Conservation (phyloP, 1,140 invertebrate species). For the Calliopsis andreniformis region DNA sequence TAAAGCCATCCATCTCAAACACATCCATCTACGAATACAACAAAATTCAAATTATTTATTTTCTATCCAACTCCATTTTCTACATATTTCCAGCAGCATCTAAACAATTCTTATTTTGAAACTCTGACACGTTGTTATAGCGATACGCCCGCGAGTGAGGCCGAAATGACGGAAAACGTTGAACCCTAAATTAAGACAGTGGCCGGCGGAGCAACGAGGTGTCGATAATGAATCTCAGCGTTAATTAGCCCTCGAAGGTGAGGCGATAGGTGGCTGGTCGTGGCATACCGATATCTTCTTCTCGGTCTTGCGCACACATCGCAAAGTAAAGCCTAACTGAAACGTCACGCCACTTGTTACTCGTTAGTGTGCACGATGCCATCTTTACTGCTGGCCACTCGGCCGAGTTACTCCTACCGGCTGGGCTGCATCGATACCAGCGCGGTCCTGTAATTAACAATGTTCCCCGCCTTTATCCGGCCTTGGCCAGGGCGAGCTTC, state of each 20-base stretch:
- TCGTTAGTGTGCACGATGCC: constrained; percentile 79
- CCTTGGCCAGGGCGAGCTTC: constrained; percentile 33
- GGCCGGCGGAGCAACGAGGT: constrained; percentile 66
- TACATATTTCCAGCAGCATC: not conserved
- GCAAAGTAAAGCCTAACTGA: constrained; percentile 76
- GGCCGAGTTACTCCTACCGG: constrained; percentile 64
- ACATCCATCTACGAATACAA: no score
- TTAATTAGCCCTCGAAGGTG: constrained; percentile 76
- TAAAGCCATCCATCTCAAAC: no score
- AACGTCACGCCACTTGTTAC: constrained; percentile 80
- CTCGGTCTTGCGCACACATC: constrained; percentile 55
- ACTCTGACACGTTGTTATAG: not conserved
- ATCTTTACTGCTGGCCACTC: constrained; percentile 74
- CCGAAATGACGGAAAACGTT: constrained; percentile 41
- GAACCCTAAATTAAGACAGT: constrained; percentile 73
- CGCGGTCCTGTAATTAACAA: constrained; percentile 75
- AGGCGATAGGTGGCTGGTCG: constrained; percentile 74
- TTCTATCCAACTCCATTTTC: not conserved
- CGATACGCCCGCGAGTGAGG: no score
- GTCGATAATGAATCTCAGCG: constrained; percentile 79
- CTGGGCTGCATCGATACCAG: constrained; percentile 71
- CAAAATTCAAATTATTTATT: no score
- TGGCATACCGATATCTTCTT: constrained; percentile 76
- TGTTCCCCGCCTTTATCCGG: constrained; percentile 55
- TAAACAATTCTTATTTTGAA: not conserved